A percentile compares a stretch with the other conserved stretches of the same genome.
These are phyloP conservation scores for Spinus olivaceus DNA, from an alignment of 2,797 vertebrate species.

Conservation along the genomic window DNA sequence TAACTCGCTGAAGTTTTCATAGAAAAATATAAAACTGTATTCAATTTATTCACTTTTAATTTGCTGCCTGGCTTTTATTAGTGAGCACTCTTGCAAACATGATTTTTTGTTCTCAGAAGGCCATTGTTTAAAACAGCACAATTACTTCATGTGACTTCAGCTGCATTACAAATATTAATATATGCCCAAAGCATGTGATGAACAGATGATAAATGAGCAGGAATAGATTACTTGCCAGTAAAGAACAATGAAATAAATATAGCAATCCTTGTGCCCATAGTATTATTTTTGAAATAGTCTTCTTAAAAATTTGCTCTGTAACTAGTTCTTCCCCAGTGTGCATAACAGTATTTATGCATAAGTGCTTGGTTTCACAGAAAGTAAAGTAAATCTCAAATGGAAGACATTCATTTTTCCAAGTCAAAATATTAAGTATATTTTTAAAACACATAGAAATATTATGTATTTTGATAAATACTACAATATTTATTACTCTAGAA, in stretches of 20 bases:
- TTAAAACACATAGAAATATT: not conserved
- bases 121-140: not conserved
- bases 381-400: not conserved
- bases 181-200: not conserved
- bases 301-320: not conserved
- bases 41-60: not conserved
- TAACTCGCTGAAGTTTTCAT: not conserved
- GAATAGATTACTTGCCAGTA: not conserved
- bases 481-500: not conserved
- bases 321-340: not conserved
- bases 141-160: slow-evolving; percentile 10
- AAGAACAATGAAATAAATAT: slow-evolving; percentile 8
- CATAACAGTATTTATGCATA: not conserved
- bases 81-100: not conserved
- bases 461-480: not conserved
- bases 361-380: not conserved
- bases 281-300: not conserved
- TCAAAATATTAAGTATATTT: not conserved
- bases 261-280: not conserved
- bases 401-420: not conserved
- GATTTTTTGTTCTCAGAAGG: not conserved
- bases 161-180: not conserved
- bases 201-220: not conserved
- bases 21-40: not conserved
- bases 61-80: not conserved